Base-by-base conservation (phyloP, 2,797 vertebrate species). In the Enteromius paludinosus region DNA sequence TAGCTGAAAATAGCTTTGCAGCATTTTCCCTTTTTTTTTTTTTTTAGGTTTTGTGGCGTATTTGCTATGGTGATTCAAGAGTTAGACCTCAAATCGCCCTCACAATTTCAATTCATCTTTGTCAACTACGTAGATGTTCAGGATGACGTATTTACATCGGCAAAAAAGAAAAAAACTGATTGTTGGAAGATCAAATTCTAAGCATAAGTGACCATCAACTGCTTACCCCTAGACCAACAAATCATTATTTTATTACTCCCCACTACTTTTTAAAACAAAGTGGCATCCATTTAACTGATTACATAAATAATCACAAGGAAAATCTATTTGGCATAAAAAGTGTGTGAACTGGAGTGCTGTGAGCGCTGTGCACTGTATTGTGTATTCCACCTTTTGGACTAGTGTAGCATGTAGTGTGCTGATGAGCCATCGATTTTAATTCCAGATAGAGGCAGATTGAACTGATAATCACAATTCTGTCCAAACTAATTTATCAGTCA, bases 361-460 rank as follows among this genome's bases (percentile, higher is more conserved):
- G 15, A 45, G 18, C 30, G 6, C 64, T 30, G 9, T 30, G 15
- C 38, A 62, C 38, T 70, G 64, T 74, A 72, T 78, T 79, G 81
- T 83, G 79, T 59, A 17, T 72, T 66, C 11, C 33, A 62, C 61
- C 78, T 69, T 70, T 78, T 73, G 77, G 64, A 25, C 83, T 47
- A 10, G 84, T 69, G 77, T 74, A 59, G 72, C 86, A 70, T 87
- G 79, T 84, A 84, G 74, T 70, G 62, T 69, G 59, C 70, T 83
- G 87, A 86, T 85, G 76, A 87, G 82, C 70, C 84, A 81, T 85
- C 49, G 88, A 88, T 89, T 88, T 86, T 83, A 89, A 85, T 85
- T 87, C 86, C 77, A 88, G 87, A 89, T 89, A 89, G 28, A 49
- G 70, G 79, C 68, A 68, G 86, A 84, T 83, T 83, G 75, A 79